Conservation (phyloP, 2,888 invertebrate genomes). For the Drosophila rellima region DNA sequence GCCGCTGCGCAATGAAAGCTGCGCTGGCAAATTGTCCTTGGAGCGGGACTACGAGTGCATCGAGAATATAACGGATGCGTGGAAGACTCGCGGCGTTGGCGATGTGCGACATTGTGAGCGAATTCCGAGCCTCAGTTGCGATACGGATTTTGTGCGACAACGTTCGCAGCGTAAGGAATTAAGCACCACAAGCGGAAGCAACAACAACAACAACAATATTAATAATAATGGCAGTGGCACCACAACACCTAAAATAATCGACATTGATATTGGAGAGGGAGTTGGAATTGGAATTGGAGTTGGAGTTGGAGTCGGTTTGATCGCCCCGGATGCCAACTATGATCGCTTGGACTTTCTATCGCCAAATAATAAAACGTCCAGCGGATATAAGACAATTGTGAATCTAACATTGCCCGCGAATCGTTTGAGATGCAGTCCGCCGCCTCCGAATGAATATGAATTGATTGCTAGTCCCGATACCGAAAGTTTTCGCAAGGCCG, state of each 20-base stretch:
- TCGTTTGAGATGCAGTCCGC: slow-evolving; percentile 74
- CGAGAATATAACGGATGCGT: slow-evolving; percentile 92
- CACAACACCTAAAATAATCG: slow-evolving; percentile 76
- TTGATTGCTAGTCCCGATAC: slow-evolving; percentile 89
- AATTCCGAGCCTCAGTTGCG: slow-evolving; percentile 56
- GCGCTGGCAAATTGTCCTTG: slow-evolving; percentile 33
- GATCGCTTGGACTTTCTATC: slow-evolving; percentile 93
- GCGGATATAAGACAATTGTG: slow-evolving; percentile 90
- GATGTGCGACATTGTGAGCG: slow-evolving; percentile 91
- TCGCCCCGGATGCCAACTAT: slow-evolving; percentile 88
- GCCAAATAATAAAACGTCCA: slow-evolving; percentile 90
- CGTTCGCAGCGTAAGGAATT: slow-evolving; percentile 83
- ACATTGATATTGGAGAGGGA: slow-evolving; percentile 83
- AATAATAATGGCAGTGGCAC: slow-evolving; percentile 15
- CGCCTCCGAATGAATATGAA: slow-evolving; percentile 91
- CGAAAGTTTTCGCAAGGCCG: slow-evolving; percentile 90
- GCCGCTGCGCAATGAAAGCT: slow-evolving; percentile 82
- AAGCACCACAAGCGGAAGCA: slow-evolving; percentile 2
- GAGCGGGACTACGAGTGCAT: slow-evolving; percentile 90
- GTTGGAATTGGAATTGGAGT: slow-evolving; percentile 10
- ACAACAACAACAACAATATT: slow-evolving; percentile 6
- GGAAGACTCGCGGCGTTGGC: slow-evolving; percentile 92
- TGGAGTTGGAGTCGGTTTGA: slow-evolving; percentile 1
- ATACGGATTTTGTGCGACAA: slow-evolving; percentile 85
- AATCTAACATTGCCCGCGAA: slow-evolving; percentile 87